Conservation (phyloP, 2,113 vertebrate genomes). For the Heloderma charlesbogerti region DNA sequence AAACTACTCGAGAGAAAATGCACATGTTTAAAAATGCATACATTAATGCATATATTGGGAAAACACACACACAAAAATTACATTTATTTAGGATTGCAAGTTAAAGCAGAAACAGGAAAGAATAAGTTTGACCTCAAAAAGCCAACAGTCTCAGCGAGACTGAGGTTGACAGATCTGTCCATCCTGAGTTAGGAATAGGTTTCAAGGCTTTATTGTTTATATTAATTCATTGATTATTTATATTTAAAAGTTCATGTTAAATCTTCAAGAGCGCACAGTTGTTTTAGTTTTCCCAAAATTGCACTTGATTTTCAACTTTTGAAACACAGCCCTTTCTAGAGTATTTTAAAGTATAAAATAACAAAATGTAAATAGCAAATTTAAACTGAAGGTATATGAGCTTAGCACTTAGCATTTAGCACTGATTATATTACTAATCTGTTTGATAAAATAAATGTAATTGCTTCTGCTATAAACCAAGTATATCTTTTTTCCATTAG, state of each 20-base stretch:
- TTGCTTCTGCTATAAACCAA: constrained; percentile 41
- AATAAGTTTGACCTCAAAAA: too few relatives aligned
- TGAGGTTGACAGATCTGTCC: too few relatives aligned
- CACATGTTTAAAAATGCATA: too few relatives aligned
- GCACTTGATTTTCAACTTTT: not conserved
- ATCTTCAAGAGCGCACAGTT: not conserved
- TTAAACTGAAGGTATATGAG: not conserved
- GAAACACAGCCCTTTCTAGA: not conserved
- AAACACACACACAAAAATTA: too few relatives aligned
- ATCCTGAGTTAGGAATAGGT: too few relatives aligned
- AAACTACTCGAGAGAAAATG: too few relatives aligned
- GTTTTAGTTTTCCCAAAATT: not conserved
- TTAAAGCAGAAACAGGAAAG: too few relatives aligned
- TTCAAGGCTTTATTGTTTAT: too few relatives aligned
- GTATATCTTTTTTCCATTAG: constrained; percentile 57
- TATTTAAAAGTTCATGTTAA: not conserved
- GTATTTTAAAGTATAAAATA: not conserved
- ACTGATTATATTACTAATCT: not conserved
- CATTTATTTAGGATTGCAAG: too few relatives aligned
- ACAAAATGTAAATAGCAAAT: not conserved
- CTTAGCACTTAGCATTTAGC: not conserved
- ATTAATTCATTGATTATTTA: not conserved
- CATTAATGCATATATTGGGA: too few relatives aligned
- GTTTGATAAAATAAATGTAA: not conserved
- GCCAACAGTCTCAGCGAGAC: too few relatives aligned